Conservation (phyloP, 2,888 invertebrate species). For the Nebria salina region DNA sequence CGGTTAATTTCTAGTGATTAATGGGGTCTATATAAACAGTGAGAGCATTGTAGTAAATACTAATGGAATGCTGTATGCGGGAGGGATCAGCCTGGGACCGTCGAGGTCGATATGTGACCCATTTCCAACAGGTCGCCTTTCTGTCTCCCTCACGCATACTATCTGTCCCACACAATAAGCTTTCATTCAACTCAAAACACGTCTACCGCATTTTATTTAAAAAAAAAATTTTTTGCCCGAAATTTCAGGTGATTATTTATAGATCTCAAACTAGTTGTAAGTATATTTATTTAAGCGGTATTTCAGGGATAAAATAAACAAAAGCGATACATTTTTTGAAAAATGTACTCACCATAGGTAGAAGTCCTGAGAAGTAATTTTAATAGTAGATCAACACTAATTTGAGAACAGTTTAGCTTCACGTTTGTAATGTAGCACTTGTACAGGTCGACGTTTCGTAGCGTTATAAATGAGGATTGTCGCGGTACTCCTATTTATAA, state of each 20-base stretch:
- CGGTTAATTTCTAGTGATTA: slow-evolving; percentile 7
- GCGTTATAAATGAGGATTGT: slow-evolving; percentile 61
- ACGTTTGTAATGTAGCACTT: slow-evolving; percentile 58
- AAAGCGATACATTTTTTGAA: not conserved
- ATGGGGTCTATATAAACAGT: not conserved
- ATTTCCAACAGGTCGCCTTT: slow-evolving; percentile 51
- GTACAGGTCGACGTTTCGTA: slow-evolving; percentile 59
- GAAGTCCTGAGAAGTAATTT: not conserved
- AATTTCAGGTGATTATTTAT: not conserved
- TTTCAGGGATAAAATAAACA: not conserved
- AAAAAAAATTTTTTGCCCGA: not conserved
- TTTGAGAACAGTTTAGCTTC: not conserved
- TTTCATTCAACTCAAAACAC: slow-evolving; percentile 33
- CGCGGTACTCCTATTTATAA: slow-evolving; percentile 54
- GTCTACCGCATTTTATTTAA: not conserved
- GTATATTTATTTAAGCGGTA: not conserved
- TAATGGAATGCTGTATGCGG: slow-evolving; percentile 27
- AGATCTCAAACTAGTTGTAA: not conserved
- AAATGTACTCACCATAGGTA: not conserved
- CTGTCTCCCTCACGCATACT: slow-evolving; percentile 13
- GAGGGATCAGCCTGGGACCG: slow-evolving; percentile 21
- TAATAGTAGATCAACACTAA: not conserved
- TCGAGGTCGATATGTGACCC: slow-evolving; percentile 49
- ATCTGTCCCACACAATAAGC: slow-evolving; percentile 12
- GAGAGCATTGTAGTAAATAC: slow-evolving; percentile 4